Conservation (phyloP, 2,888 invertebrate genomes). For the Limnephilus marmoratus region DNA sequence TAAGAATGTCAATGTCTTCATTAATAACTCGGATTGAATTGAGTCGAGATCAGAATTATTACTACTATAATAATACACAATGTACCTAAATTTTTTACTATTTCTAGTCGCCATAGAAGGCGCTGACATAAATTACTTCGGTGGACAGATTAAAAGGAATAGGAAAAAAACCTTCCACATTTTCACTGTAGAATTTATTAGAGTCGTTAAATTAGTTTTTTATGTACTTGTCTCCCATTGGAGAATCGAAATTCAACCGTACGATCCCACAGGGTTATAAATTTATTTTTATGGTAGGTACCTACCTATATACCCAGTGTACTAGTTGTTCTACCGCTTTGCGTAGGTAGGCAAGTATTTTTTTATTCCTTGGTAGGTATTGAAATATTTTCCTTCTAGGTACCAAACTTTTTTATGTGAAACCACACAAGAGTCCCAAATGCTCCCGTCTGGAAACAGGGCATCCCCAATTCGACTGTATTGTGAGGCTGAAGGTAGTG, state of each 20-base stretch:
- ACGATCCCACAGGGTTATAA: slow-evolving; percentile 49
- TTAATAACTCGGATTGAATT: background rate
- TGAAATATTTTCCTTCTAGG: background rate
- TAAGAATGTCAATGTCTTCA: background rate
- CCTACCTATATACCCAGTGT: too few species aligned
- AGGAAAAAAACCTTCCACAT: slow-evolving; percentile 52
- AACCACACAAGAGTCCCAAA: too few species aligned
- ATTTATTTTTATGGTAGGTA: slow-evolving; percentile 44
- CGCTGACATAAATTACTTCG: slow-evolving; percentile 50
- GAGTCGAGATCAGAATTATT: background rate
- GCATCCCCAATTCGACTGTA: too few species aligned
- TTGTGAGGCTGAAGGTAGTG: too few species aligned
- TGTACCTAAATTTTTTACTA: too few species aligned
- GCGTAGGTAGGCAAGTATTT: background rate
- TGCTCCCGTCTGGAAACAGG: too few species aligned
- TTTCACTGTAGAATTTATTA: slow-evolving; percentile 56
- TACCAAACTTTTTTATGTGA: too few species aligned
- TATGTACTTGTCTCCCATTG: slow-evolving; percentile 49
- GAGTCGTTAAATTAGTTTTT: slow-evolving; percentile 59
- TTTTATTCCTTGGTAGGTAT: background rate
- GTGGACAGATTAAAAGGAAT: slow-evolving; percentile 54
- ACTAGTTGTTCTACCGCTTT: background rate
- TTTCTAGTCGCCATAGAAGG: background rate
- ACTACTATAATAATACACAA: background rate
- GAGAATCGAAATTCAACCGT: slow-evolving; percentile 48